These are phyloP conservation scores for Metopia argyrocephala DNA, from an alignment of 2,888 invertebrate species.

Conservation along the genomic window DNA sequence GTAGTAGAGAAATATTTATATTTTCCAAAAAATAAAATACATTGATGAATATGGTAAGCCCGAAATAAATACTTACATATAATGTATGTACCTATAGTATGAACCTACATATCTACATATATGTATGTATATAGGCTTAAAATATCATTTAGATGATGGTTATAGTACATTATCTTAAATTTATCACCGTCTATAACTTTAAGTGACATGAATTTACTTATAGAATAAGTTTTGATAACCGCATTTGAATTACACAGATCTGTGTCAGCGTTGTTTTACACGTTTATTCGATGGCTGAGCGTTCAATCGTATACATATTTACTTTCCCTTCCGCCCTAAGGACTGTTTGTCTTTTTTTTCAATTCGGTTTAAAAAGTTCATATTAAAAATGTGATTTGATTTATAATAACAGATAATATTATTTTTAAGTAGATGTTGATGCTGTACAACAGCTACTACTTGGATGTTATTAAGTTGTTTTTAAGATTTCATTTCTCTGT, in stretches of 20 bases:
- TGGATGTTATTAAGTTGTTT: constrained; percentile 66
- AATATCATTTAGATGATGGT: constrained; percentile 32
- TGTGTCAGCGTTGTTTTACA: constrained; percentile 1
- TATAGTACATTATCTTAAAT: constrained; percentile 29
- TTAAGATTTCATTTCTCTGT: constrained; percentile 73
- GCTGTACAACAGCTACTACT: constrained; percentile 64
- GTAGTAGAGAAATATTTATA: constrained; percentile 33
- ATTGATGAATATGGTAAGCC: neutral
- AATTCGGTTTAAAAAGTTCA: constrained; percentile 50
- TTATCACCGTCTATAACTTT: neutral
- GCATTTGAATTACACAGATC: constrained; percentile 12
- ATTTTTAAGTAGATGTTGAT: constrained; percentile 78
- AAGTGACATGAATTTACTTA: neutral
- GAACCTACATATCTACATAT: neutral
- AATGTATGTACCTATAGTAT: too few relatives aligned
- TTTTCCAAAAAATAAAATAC: constrained; percentile 23
- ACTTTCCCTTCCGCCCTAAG: constrained; percentile 43
- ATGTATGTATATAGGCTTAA: too few relatives aligned
- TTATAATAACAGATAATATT: constrained; percentile 77
- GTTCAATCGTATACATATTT: constrained; percentile 43
- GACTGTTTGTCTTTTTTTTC: constrained; percentile 22
- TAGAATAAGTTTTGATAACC: constrained; percentile 4
- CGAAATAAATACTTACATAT: too few relatives aligned
- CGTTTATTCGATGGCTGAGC: constrained; percentile 3
- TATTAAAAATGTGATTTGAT: constrained; percentile 68